Evolutionary conservation across 1,140 invertebrate species (phyloP).

Genomic region (Oncopodura yosiiana): DNA sequence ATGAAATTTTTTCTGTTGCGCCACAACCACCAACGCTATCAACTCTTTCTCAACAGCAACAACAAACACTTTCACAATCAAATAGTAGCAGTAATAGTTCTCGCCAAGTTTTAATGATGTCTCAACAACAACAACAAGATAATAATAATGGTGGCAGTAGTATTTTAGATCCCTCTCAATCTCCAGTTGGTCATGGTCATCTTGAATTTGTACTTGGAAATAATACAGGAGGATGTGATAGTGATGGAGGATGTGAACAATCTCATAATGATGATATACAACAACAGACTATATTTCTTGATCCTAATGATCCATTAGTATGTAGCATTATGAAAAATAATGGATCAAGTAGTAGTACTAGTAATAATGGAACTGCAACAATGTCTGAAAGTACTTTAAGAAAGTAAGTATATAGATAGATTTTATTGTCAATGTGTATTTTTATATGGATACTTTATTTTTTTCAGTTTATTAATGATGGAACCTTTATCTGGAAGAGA

Average conservation of each 20-base stretch:
- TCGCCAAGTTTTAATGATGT: not conserved
- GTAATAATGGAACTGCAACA: slow-evolving; percentile 22
- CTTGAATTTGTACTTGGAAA: slow-evolving; percentile 32
- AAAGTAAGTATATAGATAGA: not conserved
- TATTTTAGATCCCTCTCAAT: too few species aligned
- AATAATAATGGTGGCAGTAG: not conserved
- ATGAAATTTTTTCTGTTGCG: slow-evolving; percentile 29
- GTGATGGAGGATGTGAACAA: slow-evolving; percentile 5
- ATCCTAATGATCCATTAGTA: not conserved
- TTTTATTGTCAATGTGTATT: slow-evolving; percentile 2
- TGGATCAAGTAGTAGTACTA: slow-evolving; percentile 6
- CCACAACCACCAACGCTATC: too few species aligned
- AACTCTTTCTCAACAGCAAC: not conserved
- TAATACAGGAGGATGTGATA: not conserved
- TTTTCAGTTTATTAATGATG: slow-evolving; percentile 32
- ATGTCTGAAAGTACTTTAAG: not conserved
- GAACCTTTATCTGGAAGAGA: too few species aligned
- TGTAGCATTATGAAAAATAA: not conserved
- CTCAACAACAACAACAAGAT: not conserved
- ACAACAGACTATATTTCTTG: not conserved
- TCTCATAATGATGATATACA: slow-evolving; percentile 1
- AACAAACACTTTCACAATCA: too few species aligned
- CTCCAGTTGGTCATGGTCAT: slow-evolving; percentile 11
- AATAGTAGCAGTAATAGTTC: not conserved
- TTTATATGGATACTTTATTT: slow-evolving; percentile 19